These are phyloP conservation scores for Eumerus sabulonum DNA, from an alignment of 2,888 invertebrate species.

Conservation along the genomic window DNA sequence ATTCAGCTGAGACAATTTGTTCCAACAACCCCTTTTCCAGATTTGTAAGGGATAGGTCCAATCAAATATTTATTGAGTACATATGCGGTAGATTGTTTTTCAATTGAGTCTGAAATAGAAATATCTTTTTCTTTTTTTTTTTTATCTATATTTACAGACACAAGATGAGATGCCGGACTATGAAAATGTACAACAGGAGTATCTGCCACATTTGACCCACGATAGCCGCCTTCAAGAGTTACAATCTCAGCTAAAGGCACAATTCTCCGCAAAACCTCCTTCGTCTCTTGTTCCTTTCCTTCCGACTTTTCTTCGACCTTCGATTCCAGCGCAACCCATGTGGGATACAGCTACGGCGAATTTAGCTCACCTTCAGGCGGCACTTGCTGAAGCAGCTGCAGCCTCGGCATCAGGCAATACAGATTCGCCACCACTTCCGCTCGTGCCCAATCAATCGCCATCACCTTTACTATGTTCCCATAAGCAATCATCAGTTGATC, in stretches of 20 bases:
- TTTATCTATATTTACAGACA: constrained; percentile 69
- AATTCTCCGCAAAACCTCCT: constrained; percentile 71
- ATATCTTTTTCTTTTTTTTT: not conserved
- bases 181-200: constrained; percentile 74
- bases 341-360: constrained; percentile 84
- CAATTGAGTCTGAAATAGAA: not conserved
- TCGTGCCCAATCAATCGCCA: constrained; percentile 61
- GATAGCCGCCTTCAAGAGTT: constrained; percentile 75
- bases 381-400: constrained; percentile 76
- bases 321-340: constrained; percentile 76
- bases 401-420: constrained; percentile 54
- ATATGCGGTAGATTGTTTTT: constrained; percentile 52
- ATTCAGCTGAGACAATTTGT: not conserved
- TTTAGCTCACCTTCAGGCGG: constrained; percentile 83
- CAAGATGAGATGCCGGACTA: constrained; percentile 75
- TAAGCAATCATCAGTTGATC: constrained; percentile 80
- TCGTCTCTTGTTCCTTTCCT: constrained; percentile 75
- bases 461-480: constrained; percentile 46
- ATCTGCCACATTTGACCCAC: constrained; percentile 75
- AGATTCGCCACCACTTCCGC: constrained; percentile 66
- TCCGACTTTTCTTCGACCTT: constrained; percentile 75
- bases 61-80: constrained; percentile 62
- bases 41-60: constrained; percentile 34
- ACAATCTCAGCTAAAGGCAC: constrained; percentile 75
- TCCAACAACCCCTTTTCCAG: constrained; percentile 39